phyloP scores from a whole-genome alignment of 2,888 invertebrate genomes.

The Lacanobia oleracea region DNA sequence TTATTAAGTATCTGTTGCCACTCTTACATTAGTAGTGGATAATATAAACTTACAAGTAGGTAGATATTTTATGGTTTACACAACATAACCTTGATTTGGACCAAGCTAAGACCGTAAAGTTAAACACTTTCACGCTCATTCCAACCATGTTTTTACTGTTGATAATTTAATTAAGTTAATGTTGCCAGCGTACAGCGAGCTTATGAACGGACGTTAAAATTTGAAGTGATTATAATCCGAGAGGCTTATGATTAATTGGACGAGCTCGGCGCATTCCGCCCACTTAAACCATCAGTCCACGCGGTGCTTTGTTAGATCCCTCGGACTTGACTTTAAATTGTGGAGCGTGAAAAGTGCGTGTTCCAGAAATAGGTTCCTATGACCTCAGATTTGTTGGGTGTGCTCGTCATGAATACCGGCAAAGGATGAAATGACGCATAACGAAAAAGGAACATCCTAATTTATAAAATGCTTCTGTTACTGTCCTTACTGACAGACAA shows the following conservation, averaged over 20 bases:
- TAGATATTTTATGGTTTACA: background rate
- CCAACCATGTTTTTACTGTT: conserved; percentile 5
- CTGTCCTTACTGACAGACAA: too few species aligned
- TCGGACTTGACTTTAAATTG: background rate
- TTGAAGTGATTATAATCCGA: conserved; percentile 47
- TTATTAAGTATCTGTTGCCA: too few species aligned
- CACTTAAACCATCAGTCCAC: conserved; percentile 27
- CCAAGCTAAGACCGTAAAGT: background rate
- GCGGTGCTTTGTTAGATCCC: background rate
- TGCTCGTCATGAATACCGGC: background rate
- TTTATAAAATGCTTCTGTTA: too few species aligned
- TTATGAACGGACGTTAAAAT: conserved; percentile 47
- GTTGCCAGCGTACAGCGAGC: conserved; percentile 6
- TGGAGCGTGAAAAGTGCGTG: conserved; percentile 2
- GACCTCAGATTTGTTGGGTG: background rate
- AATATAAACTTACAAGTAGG: too few species aligned
- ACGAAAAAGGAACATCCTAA: background rate
- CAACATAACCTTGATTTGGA: conserved; percentile 11
- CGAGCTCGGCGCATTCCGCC: conserved; percentile 12
- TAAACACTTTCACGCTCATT: conserved; percentile 23
- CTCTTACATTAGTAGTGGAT: too few species aligned
- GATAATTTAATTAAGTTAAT: conserved; percentile 27
- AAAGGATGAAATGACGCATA: background rate
- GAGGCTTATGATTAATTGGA: conserved; percentile 44
- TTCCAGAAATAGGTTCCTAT: conserved; percentile 11